Percentiles rank a stretch among this genome's conserved stretches.
phyloP scores from a whole-genome alignment of 2,113 vertebrate genomes.

The Centrocercus urophasianus region DNA sequence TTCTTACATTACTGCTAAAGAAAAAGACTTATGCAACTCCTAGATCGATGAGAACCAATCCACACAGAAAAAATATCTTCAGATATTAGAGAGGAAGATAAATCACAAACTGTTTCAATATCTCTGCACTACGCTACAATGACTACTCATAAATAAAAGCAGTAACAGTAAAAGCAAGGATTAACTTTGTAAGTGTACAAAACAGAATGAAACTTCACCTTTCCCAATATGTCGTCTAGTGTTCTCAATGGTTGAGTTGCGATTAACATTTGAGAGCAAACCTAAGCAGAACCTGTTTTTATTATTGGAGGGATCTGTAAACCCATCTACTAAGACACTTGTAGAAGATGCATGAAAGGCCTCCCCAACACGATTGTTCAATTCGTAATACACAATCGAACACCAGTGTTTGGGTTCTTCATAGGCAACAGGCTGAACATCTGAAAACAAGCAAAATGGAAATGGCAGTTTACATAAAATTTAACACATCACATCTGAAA shows the following conservation, averaged over 20 bases:
- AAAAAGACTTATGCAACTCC: background rate
- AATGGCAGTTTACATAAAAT: fast-evolving
- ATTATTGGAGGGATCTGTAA: conserved; percentile 97
- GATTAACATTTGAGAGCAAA: conserved; percentile 94
- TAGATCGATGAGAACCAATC: background rate
- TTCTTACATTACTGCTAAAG: background rate
- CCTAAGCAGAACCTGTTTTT: conserved; percentile 98
- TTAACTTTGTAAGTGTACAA: fast-evolving
- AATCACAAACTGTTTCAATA: background rate
- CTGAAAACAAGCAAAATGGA: conserved; percentile 73
- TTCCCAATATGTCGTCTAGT: conserved; percentile 95
- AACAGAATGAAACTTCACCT: conserved; percentile 77
- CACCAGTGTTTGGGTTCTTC: conserved; percentile 97
- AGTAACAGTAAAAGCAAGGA: background rate
- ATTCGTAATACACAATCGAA: conserved; percentile 97
- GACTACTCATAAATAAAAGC: background rate
- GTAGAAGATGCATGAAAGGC: conserved; percentile 96
- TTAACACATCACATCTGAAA: background rate
- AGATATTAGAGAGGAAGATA: background rate
- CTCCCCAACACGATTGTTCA: conserved; percentile 95
- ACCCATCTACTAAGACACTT: conserved; percentile 95
- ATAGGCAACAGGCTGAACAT: conserved; percentile 96
- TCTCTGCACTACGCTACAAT: too few relatives aligned
- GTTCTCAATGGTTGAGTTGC: conserved; percentile 97
- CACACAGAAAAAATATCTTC: background rate